Evolutionary conservation across 2,797 vertebrate species (phyloP).

Genomic region (Eremophila alpestris): DNA sequence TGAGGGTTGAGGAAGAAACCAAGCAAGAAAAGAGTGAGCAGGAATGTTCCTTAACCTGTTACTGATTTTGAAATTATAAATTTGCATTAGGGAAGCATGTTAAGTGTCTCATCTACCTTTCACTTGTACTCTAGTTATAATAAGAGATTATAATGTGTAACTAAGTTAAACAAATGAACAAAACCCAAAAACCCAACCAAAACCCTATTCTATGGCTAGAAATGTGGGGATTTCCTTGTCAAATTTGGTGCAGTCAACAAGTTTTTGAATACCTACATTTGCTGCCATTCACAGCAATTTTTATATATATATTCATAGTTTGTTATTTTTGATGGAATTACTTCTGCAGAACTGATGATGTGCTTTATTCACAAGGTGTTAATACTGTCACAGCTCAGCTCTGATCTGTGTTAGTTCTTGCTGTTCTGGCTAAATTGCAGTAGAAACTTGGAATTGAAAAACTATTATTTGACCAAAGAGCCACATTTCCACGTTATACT

Average conservation of each 20-base stretch:
- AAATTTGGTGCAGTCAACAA: background rate
- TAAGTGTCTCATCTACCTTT: background rate
- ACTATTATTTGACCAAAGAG: background rate
- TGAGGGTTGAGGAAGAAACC: background rate
- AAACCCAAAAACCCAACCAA: background rate
- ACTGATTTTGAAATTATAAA: background rate
- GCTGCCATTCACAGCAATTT: background rate
- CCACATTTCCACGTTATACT: background rate
- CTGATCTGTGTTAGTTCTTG: background rate
- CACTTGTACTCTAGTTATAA: background rate
- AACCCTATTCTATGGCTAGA: background rate
- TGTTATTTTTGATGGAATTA: background rate
- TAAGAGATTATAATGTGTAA: background rate
- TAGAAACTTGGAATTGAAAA: background rate
- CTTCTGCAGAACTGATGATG: background rate
- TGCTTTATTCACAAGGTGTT: background rate
- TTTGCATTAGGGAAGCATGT: background rate
- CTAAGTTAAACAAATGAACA: background rate
- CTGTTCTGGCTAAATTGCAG: background rate
- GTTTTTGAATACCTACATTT: background rate
- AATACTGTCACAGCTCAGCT: background rate
- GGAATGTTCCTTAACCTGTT: background rate
- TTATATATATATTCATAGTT: background rate
- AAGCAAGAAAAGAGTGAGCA: background rate
- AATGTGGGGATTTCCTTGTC: background rate